Base-by-base conservation (phyloP, 2,888 invertebrate species). In the Drosophila imparisetae region DNA sequence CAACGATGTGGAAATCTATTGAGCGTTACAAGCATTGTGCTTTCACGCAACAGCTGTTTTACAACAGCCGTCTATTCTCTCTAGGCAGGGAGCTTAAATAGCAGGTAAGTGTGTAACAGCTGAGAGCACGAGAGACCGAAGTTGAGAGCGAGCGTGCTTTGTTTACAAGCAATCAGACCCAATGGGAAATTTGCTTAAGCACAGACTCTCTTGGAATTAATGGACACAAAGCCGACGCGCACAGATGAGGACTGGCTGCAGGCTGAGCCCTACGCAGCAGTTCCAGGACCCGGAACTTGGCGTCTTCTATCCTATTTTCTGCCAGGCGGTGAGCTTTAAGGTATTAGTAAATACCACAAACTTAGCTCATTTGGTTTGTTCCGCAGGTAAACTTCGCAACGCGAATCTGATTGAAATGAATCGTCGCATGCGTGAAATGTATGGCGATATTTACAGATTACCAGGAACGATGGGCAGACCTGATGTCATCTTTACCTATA, bases 371-470 rank as follows among this genome's bases (percentile, higher is more conserved):
- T 2, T 27, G 10, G 0, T 21, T 42, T 15, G 29, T 18, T 15
- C 21, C 21, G 21, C 27, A 48, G 92, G 91, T 0, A 83, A 84
- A 59, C 66, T 91, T 0, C 70, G 89, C 57, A 88, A 91, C 6
- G 72, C 77, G 15, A 89, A 87, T 61, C 61, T 91, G 2, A 76
- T 88, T 4, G 83, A 92, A 38, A 83, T 92, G 66, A 82, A 89
- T 65, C 66, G 71, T 18, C 69, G 82, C 7, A 65, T 90, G 72
- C 78, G 90, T 7, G 64, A 89, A 11, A 78, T 82, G 59, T 92
- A 93, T 76, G 94, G 94, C 2, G 86, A 93, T 58, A 91, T 94
- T 7, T 92, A 93, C n/a, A 90, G 91, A 15, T 59, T 94, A 8
- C 92, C 92, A n/a, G 93, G 93, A 4, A 67, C 94, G 38, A 79